Evolutionary conservation across 2,888 invertebrate species (phyloP), one percentile per base, ranked within the genome.

Genomic region (Euzophera pinguis): DNA sequence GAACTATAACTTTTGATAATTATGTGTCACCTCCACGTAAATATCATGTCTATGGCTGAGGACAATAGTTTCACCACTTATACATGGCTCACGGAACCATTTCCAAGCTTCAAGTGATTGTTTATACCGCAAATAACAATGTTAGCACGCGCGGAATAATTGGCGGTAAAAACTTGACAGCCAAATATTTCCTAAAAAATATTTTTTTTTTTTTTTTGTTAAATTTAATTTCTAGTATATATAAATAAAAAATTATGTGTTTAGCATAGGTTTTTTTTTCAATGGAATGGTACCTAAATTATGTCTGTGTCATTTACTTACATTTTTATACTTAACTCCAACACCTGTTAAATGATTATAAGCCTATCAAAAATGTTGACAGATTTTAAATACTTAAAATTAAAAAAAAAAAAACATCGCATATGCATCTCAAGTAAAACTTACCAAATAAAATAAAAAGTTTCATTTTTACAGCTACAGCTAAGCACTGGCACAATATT

Each of bases 381-480:
- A 6, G 7, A 29, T 7, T 29, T 6, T 6, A 29, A 4, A 4
- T 29, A 29, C 4, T 7, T 29, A 29, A 29, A 29, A 29, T 29
- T 29, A 29, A 29, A 29, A 7, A 6, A 29, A 29, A 29, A 29
- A 29, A 4, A 4, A 6, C 29, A 29, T 29, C 5, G 29, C 7
- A 29, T 29, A 6, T 6, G 4, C 10, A 7, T 17, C 9, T 14
- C 17, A 41, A 41, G 17, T 41, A 41, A 17, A 50, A 86, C 88
- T 86, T 60, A 89, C 89, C 88, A 49, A 89, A 67, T 67, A 88
- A 63, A 55, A 88, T 53, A 62, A 82, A 69, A 65, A 81, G 69
- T 76, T 82, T 84, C 80, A 82, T 81, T 64, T 75, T 84, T 59
- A 60, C 67, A 61, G 70, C 61, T 65, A 45, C 32, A 57, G 65